A percentile compares a stretch with the other conserved stretches of the same genome.
Evolutionary conservation across 2,113 vertebrate species (phyloP).

Genomic region (Microcebus griseorufus): DNA sequence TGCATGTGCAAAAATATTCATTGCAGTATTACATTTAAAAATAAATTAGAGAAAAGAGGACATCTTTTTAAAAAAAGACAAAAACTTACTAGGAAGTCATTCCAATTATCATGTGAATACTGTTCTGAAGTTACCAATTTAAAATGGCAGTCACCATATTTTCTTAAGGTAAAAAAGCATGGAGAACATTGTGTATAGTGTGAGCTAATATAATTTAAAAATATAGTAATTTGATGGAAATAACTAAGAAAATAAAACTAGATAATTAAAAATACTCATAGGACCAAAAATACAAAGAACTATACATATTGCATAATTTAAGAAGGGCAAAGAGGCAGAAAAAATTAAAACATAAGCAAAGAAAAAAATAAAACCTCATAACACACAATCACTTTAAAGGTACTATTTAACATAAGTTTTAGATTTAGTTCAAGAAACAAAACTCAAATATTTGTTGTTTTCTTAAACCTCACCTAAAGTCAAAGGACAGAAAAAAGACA

Average conservation of each 20-base stretch:
- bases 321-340: background rate
- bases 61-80: background rate
- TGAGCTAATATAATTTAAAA: background rate
- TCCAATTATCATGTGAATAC: background rate
- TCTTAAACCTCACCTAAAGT: background rate
- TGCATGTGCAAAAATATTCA: background rate
- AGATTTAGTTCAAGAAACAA: background rate
- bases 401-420: background rate
- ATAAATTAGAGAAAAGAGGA: background rate
- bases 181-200: background rate
- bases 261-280: background rate
- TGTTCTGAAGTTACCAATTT: background rate
- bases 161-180: background rate
- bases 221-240: background rate
- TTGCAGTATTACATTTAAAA: background rate
- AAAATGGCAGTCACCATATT: background rate
- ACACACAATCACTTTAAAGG: background rate
- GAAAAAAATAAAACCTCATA: background rate
- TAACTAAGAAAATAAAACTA: background rate
- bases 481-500: background rate
- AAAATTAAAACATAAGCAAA: background rate
- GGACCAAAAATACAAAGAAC: background rate
- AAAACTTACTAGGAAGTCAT: background rate
- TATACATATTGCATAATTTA: background rate
- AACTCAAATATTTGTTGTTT: background rate